These are phyloP conservation scores for Echiichthys vipera DNA, from an alignment of 2,797 vertebrate species.

Conservation along the genomic window DNA sequence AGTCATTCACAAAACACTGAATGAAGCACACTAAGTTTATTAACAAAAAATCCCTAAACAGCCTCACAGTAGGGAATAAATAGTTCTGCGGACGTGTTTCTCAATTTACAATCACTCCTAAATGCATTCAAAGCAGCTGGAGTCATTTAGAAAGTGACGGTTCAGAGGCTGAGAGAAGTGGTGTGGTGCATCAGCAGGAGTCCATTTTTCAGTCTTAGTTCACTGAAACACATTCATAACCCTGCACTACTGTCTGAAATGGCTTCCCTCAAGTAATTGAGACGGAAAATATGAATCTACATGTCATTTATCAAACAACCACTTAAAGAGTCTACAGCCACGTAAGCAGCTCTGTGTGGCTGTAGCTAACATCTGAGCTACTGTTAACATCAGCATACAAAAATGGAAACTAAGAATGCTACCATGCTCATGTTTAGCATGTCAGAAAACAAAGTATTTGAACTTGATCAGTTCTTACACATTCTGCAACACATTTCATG, in stretches of 20 bases:
- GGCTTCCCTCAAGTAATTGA: not conserved
- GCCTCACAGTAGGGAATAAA: slow-evolving; percentile 55
- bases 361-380: not conserved
- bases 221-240: not conserved
- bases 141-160: not conserved
- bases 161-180: not conserved
- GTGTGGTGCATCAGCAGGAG: slow-evolving; percentile 5
- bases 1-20: not conserved
- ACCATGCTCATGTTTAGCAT: not conserved
- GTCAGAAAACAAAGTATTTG: not conserved
- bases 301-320: not conserved
- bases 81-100: slow-evolving; percentile 20
- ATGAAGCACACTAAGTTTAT: slow-evolving; percentile 39
- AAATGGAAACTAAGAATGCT: not conserved
- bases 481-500: not conserved
- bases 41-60: slow-evolving; percentile 38
- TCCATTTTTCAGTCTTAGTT: not conserved
- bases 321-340: not conserved
- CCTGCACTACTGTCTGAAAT: not conserved
- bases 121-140: not conserved
- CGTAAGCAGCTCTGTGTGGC: not conserved
- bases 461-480: not conserved
- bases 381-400: not conserved
- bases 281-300: not conserved
- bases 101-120: slow-evolving; percentile 15